phyloP scores from a whole-genome alignment of 2,797 vertebrate genomes.

The Pogonophryne albipinna region DNA sequence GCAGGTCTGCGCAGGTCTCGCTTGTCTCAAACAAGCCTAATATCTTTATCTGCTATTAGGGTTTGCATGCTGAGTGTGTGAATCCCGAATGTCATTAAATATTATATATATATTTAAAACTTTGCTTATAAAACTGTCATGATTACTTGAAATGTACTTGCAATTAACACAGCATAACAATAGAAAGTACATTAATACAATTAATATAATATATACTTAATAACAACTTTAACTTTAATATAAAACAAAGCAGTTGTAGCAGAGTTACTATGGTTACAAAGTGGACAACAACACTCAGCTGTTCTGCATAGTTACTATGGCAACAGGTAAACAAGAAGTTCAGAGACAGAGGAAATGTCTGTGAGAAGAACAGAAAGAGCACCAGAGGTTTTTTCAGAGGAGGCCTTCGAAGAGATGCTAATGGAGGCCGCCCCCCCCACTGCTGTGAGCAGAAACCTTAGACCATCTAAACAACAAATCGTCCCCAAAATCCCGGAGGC shows the following conservation, averaged over 20 bases:
- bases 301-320: slow-evolving; percentile 20
- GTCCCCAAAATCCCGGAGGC: slow-evolving; percentile 79
- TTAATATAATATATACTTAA: no score
- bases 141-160: no score
- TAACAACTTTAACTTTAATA: no score
- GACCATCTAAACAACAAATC: background rate
- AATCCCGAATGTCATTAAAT: no score
- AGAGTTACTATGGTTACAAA: slow-evolving; percentile 12
- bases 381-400: background rate
- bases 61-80: no score
- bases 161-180: no score
- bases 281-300: background rate
- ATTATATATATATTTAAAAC: no score
- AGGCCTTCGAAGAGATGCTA: slow-evolving; percentile 14
- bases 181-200: no score
- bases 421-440: background rate
- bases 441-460: background rate
- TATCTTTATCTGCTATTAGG: no score
- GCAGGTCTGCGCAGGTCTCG: no score
- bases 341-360: slow-evolving; percentile 27
- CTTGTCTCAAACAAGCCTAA: no score
- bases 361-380: slow-evolving; percentile 15
- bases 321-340: slow-evolving; percentile 43
- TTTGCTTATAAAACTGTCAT: no score
- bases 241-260: background rate